A percentile compares a stretch with the other conserved stretches of the same genome.
phyloP scores from a whole-genome alignment of 2,888 invertebrate genomes.

The Spodoptera littoralis region DNA sequence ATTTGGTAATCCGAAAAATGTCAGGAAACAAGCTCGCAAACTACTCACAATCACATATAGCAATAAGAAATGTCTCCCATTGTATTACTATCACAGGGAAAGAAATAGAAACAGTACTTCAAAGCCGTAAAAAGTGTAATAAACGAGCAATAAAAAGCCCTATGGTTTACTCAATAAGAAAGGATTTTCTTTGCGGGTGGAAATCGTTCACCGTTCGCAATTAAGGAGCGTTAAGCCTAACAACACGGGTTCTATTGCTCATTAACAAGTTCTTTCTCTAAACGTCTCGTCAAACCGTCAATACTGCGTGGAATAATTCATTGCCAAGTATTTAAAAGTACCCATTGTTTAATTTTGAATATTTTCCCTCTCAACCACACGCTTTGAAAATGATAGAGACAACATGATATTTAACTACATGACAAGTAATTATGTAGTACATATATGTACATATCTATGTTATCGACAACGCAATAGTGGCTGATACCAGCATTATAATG shows the following conservation, averaged over 20 bases:
- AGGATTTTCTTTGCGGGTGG: slow-evolving; percentile 1
- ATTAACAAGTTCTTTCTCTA: slow-evolving; percentile 11
- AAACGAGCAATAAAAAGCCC: slow-evolving; percentile 26
- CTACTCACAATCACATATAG: slow-evolving; percentile 30
- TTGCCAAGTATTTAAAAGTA: slow-evolving; percentile 3
- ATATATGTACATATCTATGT: no score
- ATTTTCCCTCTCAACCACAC: no score
- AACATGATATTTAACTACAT: no score
- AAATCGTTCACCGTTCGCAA: slow-evolving; percentile 16
- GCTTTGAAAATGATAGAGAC: no score
- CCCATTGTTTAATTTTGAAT: slow-evolving; percentile 10
- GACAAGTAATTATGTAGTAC: no score
- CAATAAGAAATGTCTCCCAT: slow-evolving; percentile 21
- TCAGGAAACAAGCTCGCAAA: background rate
- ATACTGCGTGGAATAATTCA: slow-evolving; percentile 7
- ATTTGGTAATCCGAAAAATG: no score
- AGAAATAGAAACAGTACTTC: slow-evolving; percentile 26
- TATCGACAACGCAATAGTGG: no score
- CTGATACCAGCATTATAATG: no score
- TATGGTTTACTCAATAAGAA: slow-evolving; percentile 7
- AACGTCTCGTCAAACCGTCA: slow-evolving; percentile 11
- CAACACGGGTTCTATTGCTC: background rate
- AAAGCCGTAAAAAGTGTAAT: slow-evolving; percentile 33
- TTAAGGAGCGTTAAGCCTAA: slow-evolving; percentile 1
- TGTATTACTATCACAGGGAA: slow-evolving; percentile 14